Conservation (phyloP, 2,888 invertebrate species). For the Schrankia costaestrigalis region DNA sequence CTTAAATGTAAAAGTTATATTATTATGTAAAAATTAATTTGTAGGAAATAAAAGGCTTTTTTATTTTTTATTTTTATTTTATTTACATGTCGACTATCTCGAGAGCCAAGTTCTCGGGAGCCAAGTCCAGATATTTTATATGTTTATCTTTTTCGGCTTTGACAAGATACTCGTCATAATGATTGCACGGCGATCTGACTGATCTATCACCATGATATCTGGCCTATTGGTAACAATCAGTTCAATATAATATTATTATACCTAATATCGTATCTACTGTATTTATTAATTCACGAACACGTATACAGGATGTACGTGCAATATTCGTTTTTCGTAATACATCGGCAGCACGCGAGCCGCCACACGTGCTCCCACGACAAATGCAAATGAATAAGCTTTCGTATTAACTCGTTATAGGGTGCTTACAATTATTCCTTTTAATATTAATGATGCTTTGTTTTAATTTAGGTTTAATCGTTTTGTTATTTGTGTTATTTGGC, state of each 20-base stretch:
- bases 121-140: too few species aligned
- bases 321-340: conserved; percentile 60
- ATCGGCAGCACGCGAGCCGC: conserved; percentile 63
- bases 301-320: conserved; percentile 46
- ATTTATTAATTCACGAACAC: conserved; percentile 17
- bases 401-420: conserved; percentile 61
- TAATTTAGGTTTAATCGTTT: conserved; percentile 13
- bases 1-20: too few species aligned
- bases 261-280: conserved; percentile 31
- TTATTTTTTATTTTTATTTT: too few species aligned
- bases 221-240: too few species aligned
- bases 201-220: too few species aligned
- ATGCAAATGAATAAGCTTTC: conserved; percentile 74
- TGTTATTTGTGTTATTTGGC: conserved; percentile 7
- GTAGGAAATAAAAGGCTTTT: too few species aligned
- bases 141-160: too few species aligned
- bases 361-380: conserved; percentile 71
- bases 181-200: too few species aligned
- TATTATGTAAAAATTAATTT: too few species aligned
- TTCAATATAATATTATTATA: conserved; percentile 8
- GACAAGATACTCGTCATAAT: too few species aligned
- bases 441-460: conserved; percentile 18
- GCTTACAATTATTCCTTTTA: conserved; percentile 33
- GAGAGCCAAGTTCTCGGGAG: too few species aligned
- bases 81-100: too few species aligned